These are phyloP conservation scores for Nesogale talazaci DNA, from an alignment of 2,113 vertebrate species.

Conservation along the genomic window DNA sequence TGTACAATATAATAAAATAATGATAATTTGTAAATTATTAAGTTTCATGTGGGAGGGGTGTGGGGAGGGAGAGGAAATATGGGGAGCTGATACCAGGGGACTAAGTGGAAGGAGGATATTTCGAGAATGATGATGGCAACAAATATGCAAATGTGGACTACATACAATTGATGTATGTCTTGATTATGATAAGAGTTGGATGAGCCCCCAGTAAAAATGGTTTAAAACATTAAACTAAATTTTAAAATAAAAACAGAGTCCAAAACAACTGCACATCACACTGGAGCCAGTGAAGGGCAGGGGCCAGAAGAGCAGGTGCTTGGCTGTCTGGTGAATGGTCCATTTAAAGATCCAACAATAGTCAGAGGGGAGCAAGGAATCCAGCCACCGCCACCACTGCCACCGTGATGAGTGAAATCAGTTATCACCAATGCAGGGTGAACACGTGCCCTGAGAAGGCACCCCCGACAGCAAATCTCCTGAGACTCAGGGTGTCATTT, in stretches of 20 bases:
- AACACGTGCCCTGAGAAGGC: slow-evolving; percentile 9
- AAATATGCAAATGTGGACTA: too few species aligned
- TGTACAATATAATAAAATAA: too few species aligned
- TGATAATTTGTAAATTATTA: too few species aligned
- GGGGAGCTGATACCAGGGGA: too few species aligned
- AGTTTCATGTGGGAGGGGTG: too few species aligned
- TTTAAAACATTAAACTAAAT: too few species aligned
- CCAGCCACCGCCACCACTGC: neutral
- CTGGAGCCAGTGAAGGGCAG: slow-evolving; percentile 69
- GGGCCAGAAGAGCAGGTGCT: slow-evolving; percentile 64
- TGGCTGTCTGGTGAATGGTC: slow-evolving; percentile 71
- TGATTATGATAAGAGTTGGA: too few species aligned
- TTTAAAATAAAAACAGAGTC: slow-evolving; percentile 40
- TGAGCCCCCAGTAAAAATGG: too few species aligned
- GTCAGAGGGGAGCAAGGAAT: slow-evolving; percentile 40
- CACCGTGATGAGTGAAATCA: neutral
- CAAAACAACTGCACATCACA: slow-evolving; percentile 69
- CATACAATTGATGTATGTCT: too few species aligned
- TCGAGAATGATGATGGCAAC: too few species aligned
- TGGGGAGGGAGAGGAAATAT: too few species aligned
- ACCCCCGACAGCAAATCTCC: neutral
- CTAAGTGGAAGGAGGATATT: too few species aligned
- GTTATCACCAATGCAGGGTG: neutral
- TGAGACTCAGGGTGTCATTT: neutral
- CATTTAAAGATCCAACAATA: slow-evolving; percentile 58